Conservation (phyloP, 2,888 invertebrate genomes). For the Pherbina coryleti region DNA sequence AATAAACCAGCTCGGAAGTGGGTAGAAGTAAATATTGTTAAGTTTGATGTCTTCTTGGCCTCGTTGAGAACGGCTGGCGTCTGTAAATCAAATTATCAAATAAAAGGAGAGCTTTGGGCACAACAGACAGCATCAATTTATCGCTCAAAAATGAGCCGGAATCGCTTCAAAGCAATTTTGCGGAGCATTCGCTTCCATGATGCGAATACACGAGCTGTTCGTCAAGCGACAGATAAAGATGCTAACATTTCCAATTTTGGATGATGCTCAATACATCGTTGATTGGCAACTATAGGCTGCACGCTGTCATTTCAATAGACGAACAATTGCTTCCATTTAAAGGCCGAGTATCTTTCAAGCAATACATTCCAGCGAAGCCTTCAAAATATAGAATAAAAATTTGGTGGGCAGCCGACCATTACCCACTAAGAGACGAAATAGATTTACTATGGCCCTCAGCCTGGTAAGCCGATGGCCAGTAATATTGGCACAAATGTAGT, state of each 20-base stretch:
- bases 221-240: neutral
- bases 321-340: constrained; percentile 51
- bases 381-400: constrained; percentile 54
- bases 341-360: constrained; percentile 50
- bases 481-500: too few relatives aligned
- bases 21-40: neutral
- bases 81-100: neutral
- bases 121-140: neutral
- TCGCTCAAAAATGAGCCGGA: neutral
- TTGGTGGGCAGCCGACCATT: constrained; percentile 51
- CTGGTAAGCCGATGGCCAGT: too few relatives aligned
- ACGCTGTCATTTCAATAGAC: constrained; percentile 46
- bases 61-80: neutral
- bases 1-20: neutral
- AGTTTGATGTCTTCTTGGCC: neutral
- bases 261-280: neutral
- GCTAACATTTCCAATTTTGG: neutral
- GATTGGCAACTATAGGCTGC: neutral
- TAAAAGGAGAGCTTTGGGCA: neutral
- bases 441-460: too few relatives aligned
- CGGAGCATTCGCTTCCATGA: constrained; percentile 1
- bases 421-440: too few relatives aligned
- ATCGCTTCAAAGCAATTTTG: neutral
- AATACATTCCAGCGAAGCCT: constrained; percentile 48
- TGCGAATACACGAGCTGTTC: neutral